phyloP scores from a whole-genome alignment of 2,888 invertebrate species.

The Lasioglossum marginatum region DNA sequence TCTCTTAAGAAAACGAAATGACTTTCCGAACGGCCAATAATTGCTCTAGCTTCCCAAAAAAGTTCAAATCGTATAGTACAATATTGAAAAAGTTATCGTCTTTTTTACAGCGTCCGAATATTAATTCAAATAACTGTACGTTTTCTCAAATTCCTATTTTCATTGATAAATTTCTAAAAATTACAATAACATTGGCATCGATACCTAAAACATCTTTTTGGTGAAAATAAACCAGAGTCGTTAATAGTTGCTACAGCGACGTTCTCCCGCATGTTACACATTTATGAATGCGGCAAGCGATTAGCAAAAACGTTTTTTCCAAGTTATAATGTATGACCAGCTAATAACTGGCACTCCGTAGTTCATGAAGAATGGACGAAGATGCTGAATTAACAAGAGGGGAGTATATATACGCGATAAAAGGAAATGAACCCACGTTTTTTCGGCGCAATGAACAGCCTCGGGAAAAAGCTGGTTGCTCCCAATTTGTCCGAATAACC shows the following conservation, averaged over 20 bases:
- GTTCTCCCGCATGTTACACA: background rate
- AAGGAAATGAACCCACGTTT: constrained; percentile 5
- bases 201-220: background rate
- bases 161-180: background rate
- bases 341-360: background rate
- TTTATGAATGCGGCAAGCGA: background rate
- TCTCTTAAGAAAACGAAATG: too few relatives aligned
- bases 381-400: background rate
- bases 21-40: too few relatives aligned
- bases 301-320: background rate
- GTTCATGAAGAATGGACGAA: background rate
- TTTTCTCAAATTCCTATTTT: background rate
- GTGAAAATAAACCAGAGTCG: background rate
- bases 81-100: too few relatives aligned
- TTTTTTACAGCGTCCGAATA: too few relatives aligned
- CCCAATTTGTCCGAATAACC: constrained; percentile 49
- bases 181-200: background rate
- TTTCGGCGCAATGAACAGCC: constrained; percentile 32
- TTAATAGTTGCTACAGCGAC: background rate
- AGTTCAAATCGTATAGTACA: too few relatives aligned
- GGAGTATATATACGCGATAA: constrained; percentile 13
- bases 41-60: too few relatives aligned
- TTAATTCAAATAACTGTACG: too few relatives aligned
- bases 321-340: background rate
- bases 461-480: constrained; percentile 16